Base-by-base conservation (phyloP, 2,113 vertebrate species). In the Pseudopodoces humilis region DNA sequence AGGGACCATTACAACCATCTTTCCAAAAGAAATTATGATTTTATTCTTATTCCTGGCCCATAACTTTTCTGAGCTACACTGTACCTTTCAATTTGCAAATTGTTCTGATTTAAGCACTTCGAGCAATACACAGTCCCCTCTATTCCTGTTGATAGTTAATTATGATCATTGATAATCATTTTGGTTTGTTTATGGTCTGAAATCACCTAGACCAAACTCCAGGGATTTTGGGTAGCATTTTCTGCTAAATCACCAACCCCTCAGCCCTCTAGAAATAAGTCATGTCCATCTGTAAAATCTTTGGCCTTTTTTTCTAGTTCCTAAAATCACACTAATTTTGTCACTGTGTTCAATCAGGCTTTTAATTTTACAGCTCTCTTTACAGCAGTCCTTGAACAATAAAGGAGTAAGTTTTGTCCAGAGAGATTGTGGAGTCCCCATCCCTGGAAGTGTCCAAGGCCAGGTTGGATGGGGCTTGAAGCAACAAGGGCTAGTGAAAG, bases 401-500 rank as follows among this genome's bases (percentile, higher is more conserved):
- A 65, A 62, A 87, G 16, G 3, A 69, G 7, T 37, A 58, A 23
- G 3, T 5, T 43, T 55, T 69, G 10, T 19, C 8, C 47, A 33
- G 22, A 43, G 35, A 56, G 2, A 11, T 4, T 33, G 30, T 56
- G 49, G 18, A 31, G 22, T 30, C 6, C 9, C n/a, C 20, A 62
- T 27, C 21, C 16, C 25, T 69, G 55, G 22, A 11, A 69, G 8
- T 33, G 31, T 4, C 1, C 31, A 49, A 43, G 47, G 24, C 21
- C 35, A 28, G 25, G 18, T 0, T 49, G 62, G 39, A n/a, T 0
- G 0, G 33, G 39, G n/a, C n/a, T 39, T 53, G 46, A n/a, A 49
- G 31, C 8, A 41, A 2, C 25, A 47, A 33, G 31, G n/a, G 11
- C 2, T 2, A 8, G 31, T 43, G 15, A 25, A 12, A 76, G 11